Evolutionary conservation across 1,140 invertebrate genomes (phyloP).

Genomic region (Meloidogyne hapla): DNA sequence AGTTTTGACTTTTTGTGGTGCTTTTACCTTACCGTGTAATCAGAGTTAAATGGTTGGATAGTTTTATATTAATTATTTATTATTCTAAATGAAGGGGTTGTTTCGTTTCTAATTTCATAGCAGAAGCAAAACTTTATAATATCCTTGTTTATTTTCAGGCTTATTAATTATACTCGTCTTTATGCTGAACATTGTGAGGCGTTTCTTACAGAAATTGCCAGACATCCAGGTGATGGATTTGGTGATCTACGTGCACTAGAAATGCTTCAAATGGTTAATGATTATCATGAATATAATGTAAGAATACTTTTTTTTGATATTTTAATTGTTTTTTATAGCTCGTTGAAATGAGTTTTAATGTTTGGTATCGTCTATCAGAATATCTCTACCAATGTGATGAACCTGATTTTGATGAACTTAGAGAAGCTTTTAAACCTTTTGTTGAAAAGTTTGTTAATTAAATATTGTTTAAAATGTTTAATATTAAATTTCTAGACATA

Average conservation of each 20-base stretch:
- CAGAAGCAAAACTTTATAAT: no score
- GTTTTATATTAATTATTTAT: no score
- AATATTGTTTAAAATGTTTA: not conserved
- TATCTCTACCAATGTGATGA: conserved; percentile 83
- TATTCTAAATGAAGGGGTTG: no score
- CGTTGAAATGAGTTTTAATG: conserved; percentile 87
- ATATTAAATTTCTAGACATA: conserved; percentile 70
- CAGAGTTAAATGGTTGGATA: no score
- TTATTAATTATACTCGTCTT: conserved; percentile 86
- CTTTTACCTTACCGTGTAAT: conserved; percentile 33
- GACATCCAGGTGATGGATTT: conserved; percentile 66
- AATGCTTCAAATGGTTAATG: conserved; percentile 83
- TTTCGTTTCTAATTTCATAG: no score
- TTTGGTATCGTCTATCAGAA: conserved; percentile 94
- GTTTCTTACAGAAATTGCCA: conserved; percentile 80
- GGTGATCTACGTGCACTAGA: conserved; percentile 83
- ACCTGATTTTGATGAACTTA: conserved; percentile 71
- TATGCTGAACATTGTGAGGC: conserved; percentile 91
- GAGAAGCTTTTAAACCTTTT: conserved; percentile 78
- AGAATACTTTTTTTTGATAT: not conserved
- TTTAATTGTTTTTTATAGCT: conserved; percentile 69
- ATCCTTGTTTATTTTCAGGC: no score
- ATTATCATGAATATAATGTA: conserved; percentile 93
- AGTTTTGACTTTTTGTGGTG: conserved; percentile 12
- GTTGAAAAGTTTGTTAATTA: conserved; percentile 75